These are phyloP conservation scores for Urechis unicinctus DNA, from an alignment of 2,888 invertebrate species.

Conservation along the genomic window DNA sequence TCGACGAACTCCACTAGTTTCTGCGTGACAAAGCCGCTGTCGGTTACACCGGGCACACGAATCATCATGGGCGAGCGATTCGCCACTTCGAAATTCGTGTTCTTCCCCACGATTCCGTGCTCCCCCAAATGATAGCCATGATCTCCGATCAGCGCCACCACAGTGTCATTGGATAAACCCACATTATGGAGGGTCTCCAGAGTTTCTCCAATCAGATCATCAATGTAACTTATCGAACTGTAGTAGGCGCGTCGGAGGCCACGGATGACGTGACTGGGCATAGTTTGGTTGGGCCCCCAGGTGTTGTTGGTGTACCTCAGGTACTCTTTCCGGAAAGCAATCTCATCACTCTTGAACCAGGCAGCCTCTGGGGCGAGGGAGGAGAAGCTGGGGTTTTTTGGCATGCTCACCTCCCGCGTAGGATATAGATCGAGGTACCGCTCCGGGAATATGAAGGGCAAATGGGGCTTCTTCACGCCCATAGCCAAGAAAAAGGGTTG, in stretches of 20 bases:
- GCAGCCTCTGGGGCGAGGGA: too few species aligned
- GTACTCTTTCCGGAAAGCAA: too few species aligned
- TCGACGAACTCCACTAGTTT: neutral
- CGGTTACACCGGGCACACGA: conserved; percentile 23
- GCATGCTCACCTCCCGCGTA: too few species aligned
- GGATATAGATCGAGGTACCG: too few species aligned
- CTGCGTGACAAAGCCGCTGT: conserved; percentile 19
- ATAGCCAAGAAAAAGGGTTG: too few species aligned
- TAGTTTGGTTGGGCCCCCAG: too few species aligned
- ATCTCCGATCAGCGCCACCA: conserved; percentile 26
- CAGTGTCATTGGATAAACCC: conserved; percentile 22
- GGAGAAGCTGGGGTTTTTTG: too few species aligned
- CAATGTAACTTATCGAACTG: conserved; percentile 23
- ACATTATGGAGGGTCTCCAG: conserved; percentile 17
- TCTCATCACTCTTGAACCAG: too few species aligned
- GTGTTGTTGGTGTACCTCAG: too few species aligned
- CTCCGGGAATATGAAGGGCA: too few species aligned
- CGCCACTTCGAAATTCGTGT: conserved; percentile 28
- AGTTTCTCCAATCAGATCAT: conserved; percentile 21
- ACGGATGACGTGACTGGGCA: too few species aligned
- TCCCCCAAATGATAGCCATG: conserved; percentile 32
- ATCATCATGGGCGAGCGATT: conserved; percentile 29
- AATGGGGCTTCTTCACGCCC: too few species aligned
- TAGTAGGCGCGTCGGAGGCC: conserved; percentile 26
- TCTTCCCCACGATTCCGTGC: conserved; percentile 27